phyloP scores from a whole-genome alignment of 1,140 invertebrate species.

The Drosophila tani region DNA sequence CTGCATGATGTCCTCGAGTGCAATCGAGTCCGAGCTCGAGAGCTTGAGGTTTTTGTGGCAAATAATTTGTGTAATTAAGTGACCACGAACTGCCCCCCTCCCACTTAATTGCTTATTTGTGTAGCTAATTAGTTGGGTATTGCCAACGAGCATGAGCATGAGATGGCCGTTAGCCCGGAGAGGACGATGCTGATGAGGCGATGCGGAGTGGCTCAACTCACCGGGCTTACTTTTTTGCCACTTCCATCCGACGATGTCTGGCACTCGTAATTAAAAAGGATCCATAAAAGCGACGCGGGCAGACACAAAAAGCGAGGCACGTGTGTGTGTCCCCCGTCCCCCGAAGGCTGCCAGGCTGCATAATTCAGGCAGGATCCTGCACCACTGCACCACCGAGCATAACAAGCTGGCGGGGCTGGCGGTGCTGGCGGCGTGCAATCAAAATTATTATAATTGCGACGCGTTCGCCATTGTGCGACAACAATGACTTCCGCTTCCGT shows the following conservation, averaged over 20 bases:
- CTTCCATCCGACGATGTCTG: constrained; percentile 19
- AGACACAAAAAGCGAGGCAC: constrained; percentile 51
- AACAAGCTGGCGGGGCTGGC: constrained; percentile 13
- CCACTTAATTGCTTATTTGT: constrained; percentile 60
- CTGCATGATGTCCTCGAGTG: constrained; percentile 51
- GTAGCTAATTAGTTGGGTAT: constrained; percentile 60
- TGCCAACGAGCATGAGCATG: constrained; percentile 49
- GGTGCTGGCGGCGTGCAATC: constrained; percentile 60
- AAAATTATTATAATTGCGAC: constrained; percentile 84
- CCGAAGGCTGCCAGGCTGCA: constrained; percentile 42
- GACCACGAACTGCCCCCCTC: constrained; percentile 29
- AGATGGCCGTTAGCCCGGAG: constrained; percentile 15
- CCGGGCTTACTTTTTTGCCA: constrained; percentile 9
- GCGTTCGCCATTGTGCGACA: constrained; percentile 83
- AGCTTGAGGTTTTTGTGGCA: constrained; percentile 54
- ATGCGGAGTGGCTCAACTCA: constrained; percentile 14
- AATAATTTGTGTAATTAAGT: constrained; percentile 68
- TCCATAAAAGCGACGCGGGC: constrained; percentile 37
- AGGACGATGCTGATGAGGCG: constrained; percentile 2
- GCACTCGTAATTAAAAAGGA: constrained; percentile 73
- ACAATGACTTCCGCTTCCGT: constrained; percentile 84
- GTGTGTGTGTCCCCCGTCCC: constrained; percentile 41
- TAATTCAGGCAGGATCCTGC: constrained; percentile 61
- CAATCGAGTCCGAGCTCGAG: constrained; percentile 31
- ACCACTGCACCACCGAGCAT: constrained; percentile 55